A percentile compares a stretch with the other conserved stretches of the same genome.
These are phyloP conservation scores for Scaptomyza flava DNA, from an alignment of 2,888 invertebrate species.

Conservation along the genomic window DNA sequence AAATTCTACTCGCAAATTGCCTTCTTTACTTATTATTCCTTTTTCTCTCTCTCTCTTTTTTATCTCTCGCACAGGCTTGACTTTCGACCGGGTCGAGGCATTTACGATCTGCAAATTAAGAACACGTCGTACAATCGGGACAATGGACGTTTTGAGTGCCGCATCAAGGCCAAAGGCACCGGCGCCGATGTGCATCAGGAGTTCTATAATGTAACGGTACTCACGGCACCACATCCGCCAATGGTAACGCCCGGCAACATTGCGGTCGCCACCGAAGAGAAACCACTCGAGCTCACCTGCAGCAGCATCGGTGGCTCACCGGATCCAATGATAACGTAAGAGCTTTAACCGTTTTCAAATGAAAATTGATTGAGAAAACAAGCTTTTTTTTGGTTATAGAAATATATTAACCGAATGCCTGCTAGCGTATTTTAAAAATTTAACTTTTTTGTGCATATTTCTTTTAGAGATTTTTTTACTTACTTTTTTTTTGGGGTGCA, in stretches of 20 bases:
- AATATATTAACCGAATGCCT: background rate
- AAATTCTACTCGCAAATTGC: background rate
- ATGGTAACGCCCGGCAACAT: constrained; percentile 90
- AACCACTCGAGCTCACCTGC: constrained; percentile 90
- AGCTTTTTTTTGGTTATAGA: too few relatives aligned
- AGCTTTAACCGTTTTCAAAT: constrained; percentile 37
- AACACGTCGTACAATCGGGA: constrained; percentile 95
- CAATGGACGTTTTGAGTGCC: constrained; percentile 96
- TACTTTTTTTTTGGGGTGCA: constrained; percentile 29
- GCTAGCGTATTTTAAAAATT: constrained; percentile 21
- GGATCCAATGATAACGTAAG: constrained; percentile 92
- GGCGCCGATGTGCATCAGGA: constrained; percentile 93
- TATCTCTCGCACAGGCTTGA: constrained; percentile 87
- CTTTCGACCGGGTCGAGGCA: constrained; percentile 91
- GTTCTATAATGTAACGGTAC: constrained; percentile 92
- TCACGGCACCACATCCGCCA: constrained; percentile 93
- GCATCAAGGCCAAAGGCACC: constrained; percentile 92
- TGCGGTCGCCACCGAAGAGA: constrained; percentile 93
- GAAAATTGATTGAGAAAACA: constrained; percentile 22
- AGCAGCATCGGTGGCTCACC: constrained; percentile 95
- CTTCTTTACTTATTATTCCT: background rate
- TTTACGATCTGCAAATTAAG: constrained; percentile 94
- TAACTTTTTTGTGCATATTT: constrained; percentile 1
- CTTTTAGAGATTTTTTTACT: constrained; percentile 3
- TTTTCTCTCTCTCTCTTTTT: background rate